Evolutionary conservation across 2,797 vertebrate genomes (phyloP), one percentile per base, ranked within the genome.

Genomic region (Macropus fuliginosus): DNA sequence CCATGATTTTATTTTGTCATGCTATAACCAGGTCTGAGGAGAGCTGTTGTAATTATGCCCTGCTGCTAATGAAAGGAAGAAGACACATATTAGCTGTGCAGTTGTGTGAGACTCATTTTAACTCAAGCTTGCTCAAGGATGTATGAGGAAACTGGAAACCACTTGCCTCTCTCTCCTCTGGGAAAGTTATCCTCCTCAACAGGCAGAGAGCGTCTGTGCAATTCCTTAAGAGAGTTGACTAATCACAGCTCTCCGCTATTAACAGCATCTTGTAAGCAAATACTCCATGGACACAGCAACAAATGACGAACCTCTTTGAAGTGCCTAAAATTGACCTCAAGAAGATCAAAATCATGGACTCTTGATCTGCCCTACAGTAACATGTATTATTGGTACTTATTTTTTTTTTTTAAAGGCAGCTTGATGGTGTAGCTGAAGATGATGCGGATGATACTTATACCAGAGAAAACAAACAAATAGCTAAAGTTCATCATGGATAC

Each of bases 221-320:
- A 93, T 92, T 94, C 34, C 90, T 96, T 97, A 92, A 93, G 74
- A 94, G 91, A 56, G 55, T 90, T 52, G 29, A 92, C 94, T 94
- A 94, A 94, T 95, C 56, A 52, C 66, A 96, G 92, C n/a, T 89
- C 29, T 56, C 81, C 95, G 50, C 92, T 92, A 55, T 93, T 96
- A 55, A 90, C 91, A 95, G 91, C n/a, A 89, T 95, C 92, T 91
- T 91, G 28, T 90, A 91, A 96, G 34, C 54, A 50, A 18, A 92
- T 54, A 66, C 52, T 96, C 95, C 57, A 95, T 21, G 92, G 81
- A 92, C 81, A 59, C 55, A 46, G 87, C 92, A 96, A 92, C 57
- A 96, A 95, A 94, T 94, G 91, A 93, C 91, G 13, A 50, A 56
- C 66, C 3, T 92, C 95, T 93, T n/a, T 93, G 92, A 96, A 95